Evolutionary conservation across 2,113 vertebrate species (phyloP).

Genomic region (Passerina amoena): DNA sequence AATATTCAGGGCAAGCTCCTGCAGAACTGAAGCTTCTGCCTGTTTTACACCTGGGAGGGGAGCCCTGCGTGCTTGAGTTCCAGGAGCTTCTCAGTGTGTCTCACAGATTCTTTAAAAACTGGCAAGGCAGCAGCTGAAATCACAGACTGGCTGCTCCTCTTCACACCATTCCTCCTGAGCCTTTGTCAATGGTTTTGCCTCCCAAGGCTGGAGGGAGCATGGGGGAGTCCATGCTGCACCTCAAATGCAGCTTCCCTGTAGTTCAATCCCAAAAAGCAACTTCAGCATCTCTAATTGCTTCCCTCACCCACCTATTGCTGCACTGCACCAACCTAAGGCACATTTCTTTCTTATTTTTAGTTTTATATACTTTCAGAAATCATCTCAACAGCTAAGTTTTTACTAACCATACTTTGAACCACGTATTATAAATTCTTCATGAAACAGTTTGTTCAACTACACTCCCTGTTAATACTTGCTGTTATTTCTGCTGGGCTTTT

Average conservation of each 20-base stretch:
- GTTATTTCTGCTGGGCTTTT: background rate
- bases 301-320: background rate
- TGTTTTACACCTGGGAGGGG: background rate
- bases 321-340: background rate
- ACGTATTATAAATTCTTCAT: background rate
- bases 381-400: background rate
- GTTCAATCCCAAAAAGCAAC: background rate
- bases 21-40: background rate
- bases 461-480: background rate
- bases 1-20: background rate
- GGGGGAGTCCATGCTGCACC: background rate
- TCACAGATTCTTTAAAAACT: background rate
- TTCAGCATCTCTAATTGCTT: background rate
- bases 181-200: background rate
- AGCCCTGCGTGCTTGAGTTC: rapidly evolving
- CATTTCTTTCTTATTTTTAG: background rate
- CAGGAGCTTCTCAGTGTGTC: background rate
- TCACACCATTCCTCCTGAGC: background rate
- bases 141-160: background rate
- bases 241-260: background rate
- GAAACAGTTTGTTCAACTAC: background rate
- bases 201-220: background rate
- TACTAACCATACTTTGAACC: background rate
- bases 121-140: rapidly evolving
- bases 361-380: background rate